These are phyloP conservation scores for Drosophila willistoni DNA, from an alignment of 1,140 invertebrate genomes.

Conservation along the genomic window DNA sequence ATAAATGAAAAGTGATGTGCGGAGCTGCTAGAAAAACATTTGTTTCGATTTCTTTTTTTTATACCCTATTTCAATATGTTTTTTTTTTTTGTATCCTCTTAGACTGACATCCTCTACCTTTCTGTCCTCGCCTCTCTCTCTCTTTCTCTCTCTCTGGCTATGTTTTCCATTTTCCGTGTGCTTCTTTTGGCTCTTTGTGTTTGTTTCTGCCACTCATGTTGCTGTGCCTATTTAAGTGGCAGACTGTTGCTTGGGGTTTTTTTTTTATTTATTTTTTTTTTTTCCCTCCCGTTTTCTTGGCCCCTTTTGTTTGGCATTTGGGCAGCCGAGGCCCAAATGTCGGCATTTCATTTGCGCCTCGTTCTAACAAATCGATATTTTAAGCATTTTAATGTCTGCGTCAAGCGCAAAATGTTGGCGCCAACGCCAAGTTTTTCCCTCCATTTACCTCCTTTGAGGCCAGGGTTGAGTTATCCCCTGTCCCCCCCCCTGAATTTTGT, in stretches of 20 bases:
- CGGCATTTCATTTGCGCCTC: slow-evolving; percentile 60
- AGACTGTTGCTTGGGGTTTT: slow-evolving; percentile 67
- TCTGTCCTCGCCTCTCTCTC: background rate
- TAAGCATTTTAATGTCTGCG: slow-evolving; percentile 81
- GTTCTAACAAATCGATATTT: slow-evolving; percentile 71
- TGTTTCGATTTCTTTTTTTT: background rate
- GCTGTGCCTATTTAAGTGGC: slow-evolving; percentile 65
- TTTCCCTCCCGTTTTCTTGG: slow-evolving; percentile 19
- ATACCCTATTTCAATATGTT: background rate
- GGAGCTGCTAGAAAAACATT: background rate
- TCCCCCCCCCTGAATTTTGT: background rate
- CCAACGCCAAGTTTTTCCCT: slow-evolving; percentile 60
- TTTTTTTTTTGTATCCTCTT: background rate
- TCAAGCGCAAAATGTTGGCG: slow-evolving; percentile 80
- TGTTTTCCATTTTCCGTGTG: background rate
- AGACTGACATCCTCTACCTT: background rate
- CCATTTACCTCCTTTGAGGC: slow-evolving; percentile 21
- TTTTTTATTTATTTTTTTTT: slow-evolving; percentile 8
- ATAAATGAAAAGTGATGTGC: slow-evolving; percentile 3
- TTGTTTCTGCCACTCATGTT: slow-evolving; percentile 27
- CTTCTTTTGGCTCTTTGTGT: slow-evolving; percentile 4
- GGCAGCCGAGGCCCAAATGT: slow-evolving; percentile 35
- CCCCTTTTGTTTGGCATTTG: slow-evolving; percentile 33
- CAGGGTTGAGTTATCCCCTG: slow-evolving; percentile 43
- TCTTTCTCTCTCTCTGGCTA: background rate